Evolutionary conservation across 2,888 invertebrate species (phyloP).

Genomic region (Ophraella communa): DNA sequence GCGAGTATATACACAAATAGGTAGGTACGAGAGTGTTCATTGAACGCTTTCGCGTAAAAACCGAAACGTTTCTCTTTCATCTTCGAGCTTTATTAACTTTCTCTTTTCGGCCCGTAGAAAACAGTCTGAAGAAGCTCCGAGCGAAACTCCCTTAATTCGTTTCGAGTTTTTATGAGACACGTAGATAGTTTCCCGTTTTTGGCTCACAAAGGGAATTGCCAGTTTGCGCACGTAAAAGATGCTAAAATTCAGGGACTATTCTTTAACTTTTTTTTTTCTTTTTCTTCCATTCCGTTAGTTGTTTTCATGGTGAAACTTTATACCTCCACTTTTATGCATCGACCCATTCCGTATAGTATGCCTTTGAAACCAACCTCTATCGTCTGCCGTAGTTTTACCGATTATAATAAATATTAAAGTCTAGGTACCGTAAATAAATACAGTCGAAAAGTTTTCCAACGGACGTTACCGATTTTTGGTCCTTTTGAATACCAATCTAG

Average conservation of each 20-base stretch:
- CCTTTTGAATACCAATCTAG: background rate
- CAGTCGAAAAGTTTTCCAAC: background rate
- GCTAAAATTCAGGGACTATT: slow-evolving; percentile 34
- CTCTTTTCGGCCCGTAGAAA: slow-evolving; percentile 21
- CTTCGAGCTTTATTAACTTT: slow-evolving; percentile 28
- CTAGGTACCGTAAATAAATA: background rate
- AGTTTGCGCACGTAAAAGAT: slow-evolving; percentile 34
- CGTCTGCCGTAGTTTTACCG: too few species aligned
- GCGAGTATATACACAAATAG: background rate
- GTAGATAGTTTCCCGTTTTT: slow-evolving; percentile 34
- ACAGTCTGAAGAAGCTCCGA: slow-evolving; percentile 21
- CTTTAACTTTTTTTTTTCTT: slow-evolving; percentile 25
- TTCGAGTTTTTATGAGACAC: slow-evolving; percentile 33
- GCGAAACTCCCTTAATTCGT: slow-evolving; percentile 33
- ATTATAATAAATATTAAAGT: too few species aligned
- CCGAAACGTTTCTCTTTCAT: slow-evolving; percentile 20
- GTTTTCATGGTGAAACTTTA: slow-evolving; percentile 25
- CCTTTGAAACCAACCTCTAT: too few species aligned
- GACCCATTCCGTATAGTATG: background rate
- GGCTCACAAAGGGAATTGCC: slow-evolving; percentile 33
- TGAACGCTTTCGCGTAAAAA: slow-evolving; percentile 5
- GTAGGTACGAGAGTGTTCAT: slow-evolving; percentile 5
- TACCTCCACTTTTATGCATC: background rate
- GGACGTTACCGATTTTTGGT: background rate
- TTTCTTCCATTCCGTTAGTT: slow-evolving; percentile 18